Base-by-base conservation (phyloP, 1,140 invertebrate species). In the Orius insidiosus region DNA sequence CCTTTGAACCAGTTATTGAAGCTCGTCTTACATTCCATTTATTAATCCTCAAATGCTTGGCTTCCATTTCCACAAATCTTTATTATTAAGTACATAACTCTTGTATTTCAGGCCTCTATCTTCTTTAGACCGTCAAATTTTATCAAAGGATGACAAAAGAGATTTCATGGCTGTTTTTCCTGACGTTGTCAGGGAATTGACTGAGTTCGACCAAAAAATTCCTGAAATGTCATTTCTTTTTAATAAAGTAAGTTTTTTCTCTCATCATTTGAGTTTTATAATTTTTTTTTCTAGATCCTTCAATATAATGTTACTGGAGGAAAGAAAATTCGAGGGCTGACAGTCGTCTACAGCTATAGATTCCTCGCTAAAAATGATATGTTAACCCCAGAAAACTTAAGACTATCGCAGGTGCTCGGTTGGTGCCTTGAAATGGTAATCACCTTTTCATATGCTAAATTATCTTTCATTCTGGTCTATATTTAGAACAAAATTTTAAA, bases 351-450 rank as follows among this genome's bases (percentile, higher is more conserved):
- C 11, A 76, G 87, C 0, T 94, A 85, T 58, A 80, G 76, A 59
- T 71, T 77, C 59, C 59, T 96, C 6, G 58, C 59, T n/a, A 33
- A 52, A 8, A 34, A 47, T n/a, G 45, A 55, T 30, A 69, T 70
- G 53, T 58, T 80, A 2, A 82, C 78, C 1, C 74, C 80, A 0
- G 83, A 90, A 55, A 85, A 85, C 55, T 61, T 90, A 30, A 72
- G 77, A 55, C 58, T 80, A 18, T 82, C 85, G 0, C 77, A 84
- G 51, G 76, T 94, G 50, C 66, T 96, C 55, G 90, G 87, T 47
- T 97, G 90, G 92, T 93, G 87, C 62, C 69, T 86, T 39, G 90
- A 96, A 77, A 74, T 93, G 75, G 87, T 93, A 66, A 67, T 72
- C 65, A 55, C 3, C 15, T 10, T 48, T 10, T 46, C 15, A 10